Evolutionary conservation across 1,140 invertebrate genomes (phyloP), one percentile per base, ranked within the genome.

Genomic region (Helicoverpa armigera): DNA sequence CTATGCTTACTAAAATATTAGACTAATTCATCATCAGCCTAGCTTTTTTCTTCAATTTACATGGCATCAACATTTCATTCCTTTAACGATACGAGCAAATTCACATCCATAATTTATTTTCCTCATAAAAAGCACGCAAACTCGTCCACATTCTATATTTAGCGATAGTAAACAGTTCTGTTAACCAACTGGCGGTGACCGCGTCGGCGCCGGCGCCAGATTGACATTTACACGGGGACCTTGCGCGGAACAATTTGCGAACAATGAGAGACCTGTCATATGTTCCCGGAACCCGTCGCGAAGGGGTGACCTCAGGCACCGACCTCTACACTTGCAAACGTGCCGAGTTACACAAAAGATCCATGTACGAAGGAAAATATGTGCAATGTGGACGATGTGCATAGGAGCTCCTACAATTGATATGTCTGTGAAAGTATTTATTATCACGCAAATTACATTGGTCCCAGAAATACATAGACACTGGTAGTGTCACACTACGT

Each of bases 161-260:
- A 77, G 48, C 61, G 50, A 65, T 77, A 77, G 74, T 54, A 53
- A 63, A 77, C 74, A 53, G 23, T 65, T 77, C 18, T 65, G 74
- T 65, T 65, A 65, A 65, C 48, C 48, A 63, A 72, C n/a, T n/a
- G 58, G 73, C 63, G 56, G 54, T 69, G 67, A 56, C 61, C 69
- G 75, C 70, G 85, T 82, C 85, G 88, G 89, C 91, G 92, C 91
- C 90, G 88, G 89, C 91, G 89, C 89, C 88, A 82, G 87, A 86
- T 82, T 94, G 91, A 91, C 91, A 94, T 94, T 94, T 94, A 92
- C 87, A 89, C 54, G 72, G 87, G 85, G 88, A 90, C 90, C 91
- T 94, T 94, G 91, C 87, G 85, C 83, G 84, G 77, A 87, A 86
- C 90, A 90, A 93, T 92, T 93, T 92, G 90, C 91, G 92, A 92